These are phyloP conservation scores for Machaerirhynchus nigripectus DNA, from an alignment of 2,113 vertebrate genomes.

Conservation along the genomic window DNA sequence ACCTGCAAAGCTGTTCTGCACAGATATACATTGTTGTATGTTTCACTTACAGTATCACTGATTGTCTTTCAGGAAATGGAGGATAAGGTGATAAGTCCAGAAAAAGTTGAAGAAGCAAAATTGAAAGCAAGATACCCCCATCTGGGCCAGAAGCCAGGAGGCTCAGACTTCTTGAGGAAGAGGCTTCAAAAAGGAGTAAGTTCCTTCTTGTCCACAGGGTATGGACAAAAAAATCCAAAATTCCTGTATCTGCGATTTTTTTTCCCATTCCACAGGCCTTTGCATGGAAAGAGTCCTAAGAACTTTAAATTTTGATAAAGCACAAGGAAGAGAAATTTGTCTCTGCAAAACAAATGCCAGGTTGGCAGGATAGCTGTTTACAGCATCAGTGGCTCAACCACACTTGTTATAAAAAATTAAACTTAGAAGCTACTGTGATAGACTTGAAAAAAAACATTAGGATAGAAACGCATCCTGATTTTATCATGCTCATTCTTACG, in stretches of 20 bases:
- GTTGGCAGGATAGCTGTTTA: neutral
- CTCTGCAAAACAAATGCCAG: neutral
- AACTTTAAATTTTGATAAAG: neutral
- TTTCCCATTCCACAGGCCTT: neutral
- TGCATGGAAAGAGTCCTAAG: neutral
- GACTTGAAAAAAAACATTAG: neutral
- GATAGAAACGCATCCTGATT: neutral
- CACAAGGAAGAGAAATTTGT: neutral
- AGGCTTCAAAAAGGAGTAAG: conserved; percentile 96
- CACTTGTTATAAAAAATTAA: neutral
- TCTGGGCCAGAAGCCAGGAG: conserved; percentile 92
- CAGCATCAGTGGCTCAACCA: neutral
- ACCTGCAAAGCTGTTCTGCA: neutral
- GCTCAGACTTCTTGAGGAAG: conserved; percentile 95
- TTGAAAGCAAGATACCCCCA: conserved; percentile 95
- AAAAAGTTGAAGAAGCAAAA: conserved; percentile 95
- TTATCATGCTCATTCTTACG: neutral
- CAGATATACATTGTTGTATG: neutral
- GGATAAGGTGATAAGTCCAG: conserved; percentile 90
- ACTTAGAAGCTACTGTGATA: neutral
- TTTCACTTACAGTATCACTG: neutral
- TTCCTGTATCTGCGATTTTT: neutral
- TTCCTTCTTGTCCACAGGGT: conserved; percentile 1
- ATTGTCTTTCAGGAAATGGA: conserved; percentile 84
- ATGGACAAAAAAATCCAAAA: neutral